A percentile compares a stretch with the other conserved stretches of the same genome.
phyloP scores from a whole-genome alignment of 2,797 vertebrate genomes.

The Tolypeutes matacus region DNA sequence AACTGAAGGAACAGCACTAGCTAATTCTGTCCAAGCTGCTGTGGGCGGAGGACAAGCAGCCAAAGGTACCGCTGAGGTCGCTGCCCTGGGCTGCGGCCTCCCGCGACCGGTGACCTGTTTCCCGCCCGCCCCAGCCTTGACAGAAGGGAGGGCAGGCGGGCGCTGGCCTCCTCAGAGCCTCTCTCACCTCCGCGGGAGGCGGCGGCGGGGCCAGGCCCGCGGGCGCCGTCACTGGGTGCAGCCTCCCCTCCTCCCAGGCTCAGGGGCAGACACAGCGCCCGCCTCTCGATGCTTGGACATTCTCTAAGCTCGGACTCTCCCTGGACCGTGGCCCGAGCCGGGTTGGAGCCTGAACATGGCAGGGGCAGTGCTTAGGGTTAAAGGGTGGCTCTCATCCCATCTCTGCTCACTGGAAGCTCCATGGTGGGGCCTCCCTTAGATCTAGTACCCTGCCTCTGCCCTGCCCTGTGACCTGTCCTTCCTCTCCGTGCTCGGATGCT shows the following conservation, averaged over 20 bases:
- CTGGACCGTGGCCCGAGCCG: neutral
- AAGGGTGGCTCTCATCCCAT: neutral
- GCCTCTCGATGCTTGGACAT: neutral
- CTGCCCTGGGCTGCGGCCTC: constrained; percentile 6
- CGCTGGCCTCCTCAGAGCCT: neutral
- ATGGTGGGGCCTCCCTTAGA: constrained; percentile 10
- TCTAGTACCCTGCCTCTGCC: neutral
- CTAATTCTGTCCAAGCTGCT: constrained; percentile 98
- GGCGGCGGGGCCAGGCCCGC: neutral
- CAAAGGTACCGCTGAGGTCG: constrained; percentile 90
- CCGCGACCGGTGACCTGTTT: constrained; percentile 36
- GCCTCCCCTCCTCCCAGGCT: neutral
- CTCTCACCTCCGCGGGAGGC: neutral
- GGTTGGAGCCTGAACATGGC: neutral
- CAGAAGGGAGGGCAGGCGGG: neutral
- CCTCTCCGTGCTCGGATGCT: neutral
- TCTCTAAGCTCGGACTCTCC: too few species aligned
- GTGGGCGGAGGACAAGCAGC: constrained; percentile 99
- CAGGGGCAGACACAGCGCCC: neutral
- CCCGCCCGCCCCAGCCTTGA: neutral
- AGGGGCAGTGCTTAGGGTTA: neutral
- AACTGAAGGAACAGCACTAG: constrained; percentile 99
- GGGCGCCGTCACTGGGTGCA: neutral
- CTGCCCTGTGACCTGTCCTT: neutral
- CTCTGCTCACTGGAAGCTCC: neutral